A percentile compares a stretch with the other conserved stretches of the same genome.
Conservation (phyloP, 2,797 vertebrate genomes). For the Enteromius radiatus region DNA sequence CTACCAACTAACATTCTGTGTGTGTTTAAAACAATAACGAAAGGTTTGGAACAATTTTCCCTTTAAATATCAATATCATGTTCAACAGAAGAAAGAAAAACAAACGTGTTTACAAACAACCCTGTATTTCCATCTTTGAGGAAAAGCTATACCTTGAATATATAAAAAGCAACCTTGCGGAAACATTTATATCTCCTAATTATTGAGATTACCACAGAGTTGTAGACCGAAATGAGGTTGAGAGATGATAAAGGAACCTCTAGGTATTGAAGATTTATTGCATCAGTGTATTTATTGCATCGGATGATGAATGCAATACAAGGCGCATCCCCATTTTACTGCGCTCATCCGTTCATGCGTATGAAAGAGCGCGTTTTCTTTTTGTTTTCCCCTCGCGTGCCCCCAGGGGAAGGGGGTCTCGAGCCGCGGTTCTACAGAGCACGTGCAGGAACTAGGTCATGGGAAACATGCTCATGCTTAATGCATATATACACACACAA, state of each 20-base stretch:
- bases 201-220: neutral
- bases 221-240: constrained; percentile 3
- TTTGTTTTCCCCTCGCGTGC: constrained; percentile 43
- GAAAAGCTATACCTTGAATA: neutral
- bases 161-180: neutral
- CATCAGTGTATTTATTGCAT: constrained; percentile 30
- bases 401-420: constrained; percentile 50
- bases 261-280: constrained; percentile 11
- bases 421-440: constrained; percentile 41
- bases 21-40: neutral
- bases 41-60: neutral
- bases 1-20: neutral
- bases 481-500: constrained; percentile 33
- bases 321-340: constrained; percentile 19
- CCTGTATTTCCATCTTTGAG: neutral
- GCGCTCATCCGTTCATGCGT: constrained; percentile 41
- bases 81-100: neutral
- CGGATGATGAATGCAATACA: neutral
- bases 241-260: neutral
- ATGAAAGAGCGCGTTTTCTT: constrained; percentile 35
- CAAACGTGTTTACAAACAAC: neutral
- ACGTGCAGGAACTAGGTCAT: constrained; percentile 61
- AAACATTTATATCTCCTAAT: neutral
- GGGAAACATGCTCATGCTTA: constrained; percentile 56
- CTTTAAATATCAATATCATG: neutral